A percentile compares a stretch with the other conserved stretches of the same genome.
phyloP scores from a whole-genome alignment of 2,888 invertebrate species.

The Thumatha senex region DNA sequence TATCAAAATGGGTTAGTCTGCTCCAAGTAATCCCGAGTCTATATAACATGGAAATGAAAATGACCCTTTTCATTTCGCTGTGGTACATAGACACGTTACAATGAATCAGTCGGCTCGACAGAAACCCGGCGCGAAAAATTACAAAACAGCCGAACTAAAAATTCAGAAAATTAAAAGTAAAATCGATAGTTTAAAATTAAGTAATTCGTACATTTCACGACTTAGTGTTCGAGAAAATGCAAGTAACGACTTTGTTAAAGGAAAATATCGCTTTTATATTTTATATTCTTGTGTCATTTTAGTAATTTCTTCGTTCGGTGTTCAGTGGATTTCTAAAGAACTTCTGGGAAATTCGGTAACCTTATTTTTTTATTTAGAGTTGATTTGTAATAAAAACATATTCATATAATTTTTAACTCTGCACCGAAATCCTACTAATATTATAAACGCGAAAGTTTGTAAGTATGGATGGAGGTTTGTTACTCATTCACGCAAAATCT shows the following conservation, averaged over 20 bases:
- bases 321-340: slow-evolving; percentile 46
- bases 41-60: slow-evolving; percentile 39
- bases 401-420: too few species aligned
- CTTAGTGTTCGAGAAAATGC: slow-evolving; percentile 39
- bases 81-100: slow-evolving; percentile 21
- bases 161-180: slow-evolving; percentile 62
- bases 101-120: slow-evolving; percentile 48
- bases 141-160: slow-evolving; percentile 66
- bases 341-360: slow-evolving; percentile 47
- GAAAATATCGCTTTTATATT: slow-evolving; percentile 15
- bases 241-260: neutral
- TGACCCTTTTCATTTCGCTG: slow-evolving; percentile 42
- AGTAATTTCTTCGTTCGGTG: slow-evolving; percentile 27
- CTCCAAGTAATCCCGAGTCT: slow-evolving; percentile 37
- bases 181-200: slow-evolving; percentile 59
- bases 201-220: slow-evolving; percentile 47
- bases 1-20: slow-evolving; percentile 20
- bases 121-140: slow-evolving; percentile 62
- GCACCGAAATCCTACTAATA: too few species aligned
- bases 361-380: neutral
- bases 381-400: too few species aligned
- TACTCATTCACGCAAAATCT: too few species aligned
- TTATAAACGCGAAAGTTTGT: too few species aligned
- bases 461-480: too few species aligned
- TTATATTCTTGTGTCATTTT: slow-evolving; percentile 14